Conservation (phyloP, 2,888 invertebrate genomes). For the Tineola bisselliella region DNA sequence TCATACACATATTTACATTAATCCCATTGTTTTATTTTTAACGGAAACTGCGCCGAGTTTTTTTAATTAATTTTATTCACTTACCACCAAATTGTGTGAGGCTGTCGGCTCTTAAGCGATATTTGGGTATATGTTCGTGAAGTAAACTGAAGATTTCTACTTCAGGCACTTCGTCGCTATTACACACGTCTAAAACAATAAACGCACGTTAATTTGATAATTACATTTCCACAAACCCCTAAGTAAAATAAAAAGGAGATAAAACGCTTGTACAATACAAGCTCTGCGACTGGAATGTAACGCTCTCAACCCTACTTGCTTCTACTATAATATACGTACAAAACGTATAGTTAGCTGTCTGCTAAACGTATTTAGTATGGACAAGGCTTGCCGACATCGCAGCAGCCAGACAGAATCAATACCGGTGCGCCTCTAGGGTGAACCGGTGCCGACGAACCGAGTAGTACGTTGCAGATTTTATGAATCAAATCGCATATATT, state of each 20-base stretch:
- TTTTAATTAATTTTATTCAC: conserved; percentile 18
- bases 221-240: neutral
- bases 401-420: conserved; percentile 55
- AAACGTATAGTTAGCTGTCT: conserved; percentile 15
- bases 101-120: conserved; percentile 92
- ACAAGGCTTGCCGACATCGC: conserved; percentile 21
- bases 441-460: conserved; percentile 33
- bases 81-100: conserved; percentile 91
- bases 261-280: too few relatives aligned
- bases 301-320: neutral
- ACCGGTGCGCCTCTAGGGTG: conserved; percentile 27
- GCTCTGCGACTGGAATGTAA: neutral
- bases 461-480: conserved; percentile 16
- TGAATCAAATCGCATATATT: neutral
- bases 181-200: conserved; percentile 82
- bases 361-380: conserved; percentile 44
- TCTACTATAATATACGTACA: neutral
- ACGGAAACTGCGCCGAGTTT: too few relatives aligned
- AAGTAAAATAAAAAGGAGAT: too few relatives aligned
- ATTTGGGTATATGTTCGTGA: conserved; percentile 94
- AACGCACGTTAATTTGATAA: conserved; percentile 12
- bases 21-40: too few relatives aligned
- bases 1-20: too few relatives aligned
- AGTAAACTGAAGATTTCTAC: conserved; percentile 95
- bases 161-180: conserved; percentile 91